Conservation (phyloP, 2,888 invertebrate genomes). For the Ditula angustiorana region DNA sequence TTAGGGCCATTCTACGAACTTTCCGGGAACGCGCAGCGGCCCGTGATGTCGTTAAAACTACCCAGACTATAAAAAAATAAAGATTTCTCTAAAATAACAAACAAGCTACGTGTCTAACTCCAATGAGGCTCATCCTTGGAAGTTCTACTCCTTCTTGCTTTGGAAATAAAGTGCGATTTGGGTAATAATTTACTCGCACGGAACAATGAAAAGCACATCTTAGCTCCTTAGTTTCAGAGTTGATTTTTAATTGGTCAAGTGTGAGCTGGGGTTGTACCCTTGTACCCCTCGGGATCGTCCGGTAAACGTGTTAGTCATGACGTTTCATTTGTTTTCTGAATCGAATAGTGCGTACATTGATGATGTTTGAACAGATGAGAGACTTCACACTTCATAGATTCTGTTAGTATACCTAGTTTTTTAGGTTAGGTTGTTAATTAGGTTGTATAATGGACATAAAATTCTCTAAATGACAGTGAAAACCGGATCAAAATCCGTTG, state of each 20-base stretch:
- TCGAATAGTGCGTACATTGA: slow-evolving; percentile 32
- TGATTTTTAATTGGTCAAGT: neutral
- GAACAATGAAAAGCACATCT: neutral
- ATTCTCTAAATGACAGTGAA: too few relatives aligned
- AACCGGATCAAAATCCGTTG: too few relatives aligned
- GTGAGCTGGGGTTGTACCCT: slow-evolving; percentile 22
- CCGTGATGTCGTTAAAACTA: slow-evolving; percentile 36
- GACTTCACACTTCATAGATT: slow-evolving; percentile 20
- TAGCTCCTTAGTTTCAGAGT: neutral
- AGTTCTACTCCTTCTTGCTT: slow-evolving; percentile 16
- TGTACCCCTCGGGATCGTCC: slow-evolving; percentile 30
- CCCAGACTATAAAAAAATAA: slow-evolving; percentile 28
- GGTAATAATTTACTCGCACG: slow-evolving; percentile 14
- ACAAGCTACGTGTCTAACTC: slow-evolving; percentile 37
- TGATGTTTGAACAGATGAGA: slow-evolving; percentile 29
- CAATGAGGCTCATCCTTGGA: slow-evolving; percentile 37
- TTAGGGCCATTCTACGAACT: slow-evolving; percentile 4
- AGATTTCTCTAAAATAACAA: slow-evolving; percentile 31
- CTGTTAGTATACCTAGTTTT: too few relatives aligned
- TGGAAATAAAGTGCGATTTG: slow-evolving; percentile 31
- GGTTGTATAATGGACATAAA: too few relatives aligned
- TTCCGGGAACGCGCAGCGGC: slow-evolving; percentile 11
- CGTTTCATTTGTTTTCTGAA: slow-evolving; percentile 39
- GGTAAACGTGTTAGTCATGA: slow-evolving; percentile 38
- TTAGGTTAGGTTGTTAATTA: too few relatives aligned